Percentiles rank a stretch among this genome's conserved stretches.
phyloP scores from a whole-genome alignment of 2,888 invertebrate genomes.

The Prosopocoilus inquinatus region DNA sequence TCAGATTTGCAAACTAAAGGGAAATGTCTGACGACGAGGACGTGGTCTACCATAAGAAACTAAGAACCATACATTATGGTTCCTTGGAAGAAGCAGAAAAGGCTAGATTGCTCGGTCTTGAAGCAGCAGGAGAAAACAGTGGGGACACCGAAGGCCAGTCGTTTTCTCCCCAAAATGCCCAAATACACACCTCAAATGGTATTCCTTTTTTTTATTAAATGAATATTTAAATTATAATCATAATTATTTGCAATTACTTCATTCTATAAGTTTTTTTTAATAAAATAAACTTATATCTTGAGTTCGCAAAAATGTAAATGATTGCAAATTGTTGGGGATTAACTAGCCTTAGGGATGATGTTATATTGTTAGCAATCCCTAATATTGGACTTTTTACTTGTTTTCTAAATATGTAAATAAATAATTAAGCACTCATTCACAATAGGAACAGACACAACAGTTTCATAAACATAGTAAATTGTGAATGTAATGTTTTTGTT shows the following conservation, averaged over 20 bases:
- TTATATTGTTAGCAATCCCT: too few species aligned
- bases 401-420: too few species aligned
- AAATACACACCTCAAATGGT: constrained; percentile 69
- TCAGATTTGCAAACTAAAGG: background rate
- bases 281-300: too few species aligned
- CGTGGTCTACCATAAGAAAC: constrained; percentile 68
- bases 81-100: constrained; percentile 85
- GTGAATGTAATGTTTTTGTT: too few species aligned
- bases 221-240: background rate
- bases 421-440: too few species aligned
- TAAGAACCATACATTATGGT: constrained; percentile 82
- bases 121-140: constrained; percentile 59
- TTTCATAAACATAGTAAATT: too few species aligned
- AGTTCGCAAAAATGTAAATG: too few species aligned
- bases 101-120: constrained; percentile 63
- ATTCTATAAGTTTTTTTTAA: background rate
- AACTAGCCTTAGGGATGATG: too few species aligned
- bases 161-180: constrained; percentile 54
- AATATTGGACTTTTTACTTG: too few species aligned
- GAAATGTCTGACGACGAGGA: constrained; percentile 85
- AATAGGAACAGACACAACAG: too few species aligned
- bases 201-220: constrained; percentile 24
- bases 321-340: too few species aligned
- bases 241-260: background rate
- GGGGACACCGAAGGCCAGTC: constrained; percentile 58